A percentile compares a stretch with the other conserved stretches of the same genome.
These are phyloP conservation scores for Cyanoramphus novaezelandiae DNA, from an alignment of 2,113 vertebrate species.

Conservation along the genomic window DNA sequence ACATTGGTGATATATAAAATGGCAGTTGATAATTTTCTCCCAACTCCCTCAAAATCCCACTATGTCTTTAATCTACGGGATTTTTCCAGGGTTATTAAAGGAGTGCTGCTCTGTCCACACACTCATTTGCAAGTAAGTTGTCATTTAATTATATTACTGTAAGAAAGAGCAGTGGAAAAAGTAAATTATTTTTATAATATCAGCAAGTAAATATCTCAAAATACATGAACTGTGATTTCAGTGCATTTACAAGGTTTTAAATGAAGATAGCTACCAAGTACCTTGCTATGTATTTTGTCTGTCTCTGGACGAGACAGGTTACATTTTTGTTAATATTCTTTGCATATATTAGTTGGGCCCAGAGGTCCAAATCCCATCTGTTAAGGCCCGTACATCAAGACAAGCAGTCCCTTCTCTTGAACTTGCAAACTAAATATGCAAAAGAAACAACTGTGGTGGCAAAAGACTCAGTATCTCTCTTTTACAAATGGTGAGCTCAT, in stretches of 20 bases:
- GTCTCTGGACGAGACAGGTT: neutral
- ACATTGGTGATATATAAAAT: slow-evolving; percentile 87
- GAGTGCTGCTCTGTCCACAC: slow-evolving; percentile 86
- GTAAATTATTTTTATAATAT: neutral
- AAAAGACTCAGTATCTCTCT: neutral
- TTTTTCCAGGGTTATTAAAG: slow-evolving; percentile 88
- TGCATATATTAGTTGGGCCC: neutral
- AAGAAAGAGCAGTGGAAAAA: neutral
- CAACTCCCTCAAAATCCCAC: slow-evolving; percentile 93
- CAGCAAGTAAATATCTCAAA: neutral
- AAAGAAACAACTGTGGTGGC: neutral
- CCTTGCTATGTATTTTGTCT: neutral
- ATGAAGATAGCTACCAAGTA: neutral
- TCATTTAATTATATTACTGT: neutral
- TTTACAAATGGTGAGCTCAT: neutral
- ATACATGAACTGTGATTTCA: neutral
- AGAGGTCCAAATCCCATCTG: neutral
- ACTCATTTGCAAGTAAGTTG: slow-evolving; percentile 86
- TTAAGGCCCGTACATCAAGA: neutral
- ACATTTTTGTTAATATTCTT: neutral
- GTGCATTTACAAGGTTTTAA: neutral
- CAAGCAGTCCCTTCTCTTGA: neutral
- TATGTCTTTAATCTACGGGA: slow-evolving; percentile 93
- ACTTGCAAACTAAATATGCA: neutral
- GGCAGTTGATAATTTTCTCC: slow-evolving; percentile 85